Base-by-base conservation (phyloP, 2,113 vertebrate species). In the Apteryx mantelli region DNA sequence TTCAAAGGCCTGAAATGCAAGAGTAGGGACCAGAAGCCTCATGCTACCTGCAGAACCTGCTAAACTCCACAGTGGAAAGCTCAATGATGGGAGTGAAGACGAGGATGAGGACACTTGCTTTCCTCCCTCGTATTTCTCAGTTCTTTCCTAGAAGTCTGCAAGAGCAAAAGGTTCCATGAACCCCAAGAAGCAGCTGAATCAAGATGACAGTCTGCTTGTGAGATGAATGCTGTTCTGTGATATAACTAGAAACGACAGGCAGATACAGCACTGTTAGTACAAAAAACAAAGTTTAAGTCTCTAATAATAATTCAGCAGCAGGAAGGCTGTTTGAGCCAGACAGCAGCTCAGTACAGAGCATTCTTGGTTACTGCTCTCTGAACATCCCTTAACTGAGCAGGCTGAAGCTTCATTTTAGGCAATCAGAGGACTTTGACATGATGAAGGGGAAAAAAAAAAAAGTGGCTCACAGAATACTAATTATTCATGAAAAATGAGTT, bases 301-400 rank as follows among this genome's bases (percentile, higher is more conserved):
- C 69, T 58, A 92, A 86, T 40, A 95, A 76, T 53, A 86, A 87
- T 78, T 80, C 77, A 91, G 71, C 79, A 74, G 28, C 82, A 93
- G 0, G 0, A 80, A 91, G 70, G 36, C 13, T 93, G 50, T 58
- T 65, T 24, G 86, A 95, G 76, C 22, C 38, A 85, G 26, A 44
- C 17, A 91, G 74, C 50, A 75, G 71, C 48, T 75, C n/a, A 92
- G 28, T 34, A 82, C 14, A 42, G 44, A 86, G 36, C 50, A 86
- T 40, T 75, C 42, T 42, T 5, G 10, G 78, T 79, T 85, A 66
- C 38, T 77, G 46, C 66, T 82, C 42, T 48, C 65, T 69, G 3
- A 82, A 85, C 66, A 16, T 96, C 22, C 22, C 26, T 76, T 87
- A 87, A 94, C 25, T 76, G 70, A 79, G 73, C 48, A 80, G 66